Conservation (phyloP, 2,888 invertebrate genomes). For the Argyra leucocephala region DNA sequence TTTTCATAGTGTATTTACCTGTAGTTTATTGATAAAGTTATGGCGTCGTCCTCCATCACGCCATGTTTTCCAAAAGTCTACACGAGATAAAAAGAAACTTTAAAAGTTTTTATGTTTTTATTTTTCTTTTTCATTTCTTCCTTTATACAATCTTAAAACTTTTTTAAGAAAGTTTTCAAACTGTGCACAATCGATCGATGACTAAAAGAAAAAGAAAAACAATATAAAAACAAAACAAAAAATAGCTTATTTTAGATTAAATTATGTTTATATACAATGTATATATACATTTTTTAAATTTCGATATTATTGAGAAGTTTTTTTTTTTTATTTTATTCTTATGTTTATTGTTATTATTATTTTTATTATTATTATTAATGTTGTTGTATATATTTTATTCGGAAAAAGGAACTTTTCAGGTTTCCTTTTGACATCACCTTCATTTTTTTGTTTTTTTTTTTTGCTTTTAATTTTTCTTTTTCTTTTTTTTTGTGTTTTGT, state of each 20-base stretch:
- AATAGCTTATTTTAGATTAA: neutral
- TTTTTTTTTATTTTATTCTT: neutral
- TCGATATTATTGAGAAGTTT: neutral
- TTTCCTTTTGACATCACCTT: conserved; percentile 10
- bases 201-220: neutral
- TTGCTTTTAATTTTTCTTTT: too few relatives aligned
- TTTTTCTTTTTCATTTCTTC: neutral
- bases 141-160: neutral
- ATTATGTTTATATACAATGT: neutral
- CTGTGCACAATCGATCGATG: conserved; percentile 1
- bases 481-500: too few relatives aligned
- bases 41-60: neutral
- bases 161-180: neutral
- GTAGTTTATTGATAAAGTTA: neutral
- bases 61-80: neutral
- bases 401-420: conserved; percentile 3
- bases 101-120: neutral
- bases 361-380: too few relatives aligned
- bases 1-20: neutral
- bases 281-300: neutral
- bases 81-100: conserved; percentile 2
- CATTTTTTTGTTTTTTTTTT: too few relatives aligned
- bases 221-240: too few relatives aligned
- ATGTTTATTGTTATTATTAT: too few relatives aligned
- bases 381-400: too few relatives aligned